These are phyloP conservation scores for Drosophila pandora DNA, from an alignment of 1,140 invertebrate species.

Conservation along the genomic window DNA sequence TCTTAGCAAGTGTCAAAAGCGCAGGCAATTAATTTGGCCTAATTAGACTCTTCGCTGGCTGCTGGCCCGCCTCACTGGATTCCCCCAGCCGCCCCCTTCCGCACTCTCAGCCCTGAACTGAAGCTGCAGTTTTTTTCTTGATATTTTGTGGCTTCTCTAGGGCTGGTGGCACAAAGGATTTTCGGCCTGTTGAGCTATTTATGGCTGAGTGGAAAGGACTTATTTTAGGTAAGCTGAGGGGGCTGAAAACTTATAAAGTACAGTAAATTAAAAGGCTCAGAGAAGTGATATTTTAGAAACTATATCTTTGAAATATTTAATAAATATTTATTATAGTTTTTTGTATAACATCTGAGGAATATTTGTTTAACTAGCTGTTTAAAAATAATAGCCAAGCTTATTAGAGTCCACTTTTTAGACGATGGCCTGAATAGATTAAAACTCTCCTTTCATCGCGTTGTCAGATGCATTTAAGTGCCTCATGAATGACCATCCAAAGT, in stretches of 20 bases:
- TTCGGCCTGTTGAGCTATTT: conserved; percentile 70
- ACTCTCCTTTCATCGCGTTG: not conserved
- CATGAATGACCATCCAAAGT: not conserved
- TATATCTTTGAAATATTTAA: not conserved
- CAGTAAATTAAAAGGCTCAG: conserved; percentile 2
- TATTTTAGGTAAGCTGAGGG: conserved; percentile 15
- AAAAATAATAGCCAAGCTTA: too few species aligned
- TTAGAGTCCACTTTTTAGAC: too few species aligned
- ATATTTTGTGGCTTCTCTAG: conserved; percentile 54
- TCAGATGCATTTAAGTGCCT: conserved; percentile 17
- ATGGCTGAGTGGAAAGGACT: conserved; percentile 51
- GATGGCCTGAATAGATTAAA: not conserved
- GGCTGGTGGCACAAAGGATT: conserved; percentile 56
- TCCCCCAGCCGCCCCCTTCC: not conserved
- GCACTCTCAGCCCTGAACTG: conserved; percentile 3
- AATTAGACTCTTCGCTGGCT: conserved; percentile 76
- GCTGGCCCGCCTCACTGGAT: conserved; percentile 42
- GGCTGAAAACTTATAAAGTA: not conserved
- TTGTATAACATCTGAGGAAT: not conserved
- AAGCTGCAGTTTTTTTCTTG: conserved; percentile 55
- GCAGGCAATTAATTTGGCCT: conserved; percentile 79
- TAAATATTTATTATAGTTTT: not conserved
- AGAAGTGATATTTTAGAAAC: not conserved
- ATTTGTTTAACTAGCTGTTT: too few species aligned
- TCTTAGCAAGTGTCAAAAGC: conserved; percentile 79